Evolutionary conservation across 1,140 invertebrate species (phyloP).

Genomic region (Heliothis virescens): DNA sequence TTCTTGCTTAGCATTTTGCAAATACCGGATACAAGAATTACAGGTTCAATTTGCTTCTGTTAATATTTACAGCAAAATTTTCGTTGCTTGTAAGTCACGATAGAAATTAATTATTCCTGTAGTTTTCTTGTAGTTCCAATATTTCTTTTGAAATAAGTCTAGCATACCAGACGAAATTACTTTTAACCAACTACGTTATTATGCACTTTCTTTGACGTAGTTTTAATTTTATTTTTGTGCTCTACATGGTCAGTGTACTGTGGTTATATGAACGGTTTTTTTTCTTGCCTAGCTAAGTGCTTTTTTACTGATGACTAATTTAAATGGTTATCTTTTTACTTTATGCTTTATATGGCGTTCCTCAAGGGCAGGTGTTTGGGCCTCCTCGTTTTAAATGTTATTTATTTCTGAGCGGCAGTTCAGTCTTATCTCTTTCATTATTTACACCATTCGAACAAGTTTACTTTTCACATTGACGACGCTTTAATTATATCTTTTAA

Average conservation of each 20-base stretch:
- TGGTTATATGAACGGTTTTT: conserved; percentile 1
- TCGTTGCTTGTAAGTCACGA: conserved; percentile 2
- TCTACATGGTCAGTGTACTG: conserved; percentile 22
- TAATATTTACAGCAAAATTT: conserved; percentile 29
- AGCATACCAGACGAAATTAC: conserved; percentile 24
- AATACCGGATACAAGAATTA: conserved; percentile 20
- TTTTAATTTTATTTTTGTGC: background rate
- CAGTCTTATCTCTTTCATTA: background rate
- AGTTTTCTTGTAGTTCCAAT: background rate
- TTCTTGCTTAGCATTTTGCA: conserved; percentile 4
- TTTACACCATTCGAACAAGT: background rate
- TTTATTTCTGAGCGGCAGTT: background rate
- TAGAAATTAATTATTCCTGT: conserved; percentile 7
- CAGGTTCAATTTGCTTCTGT: conserved; percentile 20
- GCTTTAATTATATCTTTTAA: no score
- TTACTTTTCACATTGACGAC: background rate
- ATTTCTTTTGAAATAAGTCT: background rate
- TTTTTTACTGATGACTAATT: background rate
- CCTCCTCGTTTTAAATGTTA: background rate
- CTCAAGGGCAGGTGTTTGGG: background rate
- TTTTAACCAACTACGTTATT: conserved; percentile 6
- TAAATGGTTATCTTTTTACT: background rate
- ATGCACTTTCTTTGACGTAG: conserved; percentile 26
- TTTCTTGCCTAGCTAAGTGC: conserved; percentile 13
- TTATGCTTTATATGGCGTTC: no score